Percentiles rank a stretch among this genome's conserved stretches.
Conservation (phyloP, 2,113 vertebrate species). For the rabbit (Oryctolagus cuniculus) region mOryCun1.1 NC_091444.1:18897001-18897500, state of each 20-base stretch:
- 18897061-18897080: slow-evolving; percentile 97
- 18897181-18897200: slow-evolving; percentile 96
- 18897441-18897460: background rate
- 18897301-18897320: background rate
- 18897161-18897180: slow-evolving; percentile 86
- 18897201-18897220: slow-evolving; percentile 97
- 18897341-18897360: slow-evolving; percentile 71
- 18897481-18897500: background rate
- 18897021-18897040: slow-evolving; percentile 92
- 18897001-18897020: slow-evolving; percentile 95
- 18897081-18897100: slow-evolving; percentile 96
- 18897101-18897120: slow-evolving; percentile 96
- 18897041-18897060: slow-evolving; percentile 97
- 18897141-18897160: slow-evolving; percentile 91
- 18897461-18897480: background rate
- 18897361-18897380: background rate
- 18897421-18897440: background rate
- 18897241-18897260: slow-evolving; percentile 96
- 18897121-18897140: slow-evolving; percentile 96
- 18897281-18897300: slow-evolving; percentile 94
- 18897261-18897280: slow-evolving; percentile 96
- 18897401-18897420: background rate
- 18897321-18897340: slow-evolving; percentile 72
- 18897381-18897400: background rate
- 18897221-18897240: slow-evolving; percentile 97